These are phyloP conservation scores for Drosophila subquinaria DNA, from an alignment of 2,888 invertebrate species.

Conservation along the genomic window DNA sequence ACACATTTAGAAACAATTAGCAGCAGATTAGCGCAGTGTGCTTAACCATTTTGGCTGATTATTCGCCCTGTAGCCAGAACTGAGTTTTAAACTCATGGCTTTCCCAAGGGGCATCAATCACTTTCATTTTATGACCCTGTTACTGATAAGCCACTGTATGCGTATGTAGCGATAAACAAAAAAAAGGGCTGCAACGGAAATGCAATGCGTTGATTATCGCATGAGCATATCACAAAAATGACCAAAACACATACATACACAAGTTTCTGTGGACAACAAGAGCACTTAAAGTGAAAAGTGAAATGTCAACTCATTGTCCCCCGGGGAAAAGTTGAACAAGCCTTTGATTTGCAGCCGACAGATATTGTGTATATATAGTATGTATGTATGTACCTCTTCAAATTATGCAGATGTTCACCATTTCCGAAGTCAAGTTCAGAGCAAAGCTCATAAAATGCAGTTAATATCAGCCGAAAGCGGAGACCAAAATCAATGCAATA, in stretches of 20 bases:
- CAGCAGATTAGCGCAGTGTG: slow-evolving; percentile 63
- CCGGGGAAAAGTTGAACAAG: slow-evolving; percentile 57
- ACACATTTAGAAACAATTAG: slow-evolving; percentile 79
- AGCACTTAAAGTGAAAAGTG: slow-evolving; percentile 72
- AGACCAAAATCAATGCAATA: slow-evolving; percentile 10
- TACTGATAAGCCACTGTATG: slow-evolving; percentile 37
- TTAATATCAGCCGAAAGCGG: slow-evolving; percentile 34
- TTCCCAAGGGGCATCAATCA: slow-evolving; percentile 49
- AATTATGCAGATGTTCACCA: slow-evolving; percentile 61
- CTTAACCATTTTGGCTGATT: slow-evolving; percentile 44
- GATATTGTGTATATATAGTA: slow-evolving; percentile 27
- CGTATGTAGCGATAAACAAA: slow-evolving; percentile 37
- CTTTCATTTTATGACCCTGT: slow-evolving; percentile 67
- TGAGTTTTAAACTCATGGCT: not conserved
- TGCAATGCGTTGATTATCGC: slow-evolving; percentile 23
- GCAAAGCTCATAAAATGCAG: slow-evolving; percentile 60
- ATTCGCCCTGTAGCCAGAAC: slow-evolving; percentile 28
- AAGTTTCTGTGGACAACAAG: slow-evolving; percentile 58
- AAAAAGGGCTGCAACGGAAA: slow-evolving; percentile 56
- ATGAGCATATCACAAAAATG: slow-evolving; percentile 19
- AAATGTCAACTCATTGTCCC: slow-evolving; percentile 74
- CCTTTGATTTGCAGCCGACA: slow-evolving; percentile 74
- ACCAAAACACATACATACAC: slow-evolving; percentile 32
- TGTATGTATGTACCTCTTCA: not conserved
- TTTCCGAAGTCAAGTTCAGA: slow-evolving; percentile 70